phyloP scores from a whole-genome alignment of 1,140 invertebrate species.

The Planococcus citri region DNA sequence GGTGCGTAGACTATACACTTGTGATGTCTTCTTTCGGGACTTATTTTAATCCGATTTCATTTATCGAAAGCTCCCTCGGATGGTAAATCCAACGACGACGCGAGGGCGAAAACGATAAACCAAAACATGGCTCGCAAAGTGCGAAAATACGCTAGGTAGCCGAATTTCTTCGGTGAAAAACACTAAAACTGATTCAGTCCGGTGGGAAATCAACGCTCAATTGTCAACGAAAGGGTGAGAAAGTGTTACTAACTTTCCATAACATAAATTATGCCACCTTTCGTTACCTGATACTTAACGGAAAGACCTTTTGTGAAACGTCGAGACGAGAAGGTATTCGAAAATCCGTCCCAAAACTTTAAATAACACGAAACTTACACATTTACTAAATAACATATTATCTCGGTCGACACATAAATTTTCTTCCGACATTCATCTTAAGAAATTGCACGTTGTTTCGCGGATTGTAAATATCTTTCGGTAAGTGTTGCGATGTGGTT shows the following conservation, averaged over 20 bases:
- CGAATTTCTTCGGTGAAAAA: background rate
- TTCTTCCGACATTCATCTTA: background rate
- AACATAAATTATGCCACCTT: conserved; percentile 7
- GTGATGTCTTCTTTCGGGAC: too few relatives aligned
- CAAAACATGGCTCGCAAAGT: background rate
- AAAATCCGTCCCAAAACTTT: background rate
- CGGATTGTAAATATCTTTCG: background rate
- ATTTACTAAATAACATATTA: conserved; percentile 4
- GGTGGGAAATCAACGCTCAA: conserved; percentile 1
- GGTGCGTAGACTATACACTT: too few relatives aligned
- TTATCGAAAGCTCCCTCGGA: too few relatives aligned
- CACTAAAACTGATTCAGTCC: conserved; percentile 1
- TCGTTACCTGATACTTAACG: conserved; percentile 6
- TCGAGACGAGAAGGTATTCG: background rate
- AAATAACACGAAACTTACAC: background rate
- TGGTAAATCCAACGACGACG: too few relatives aligned
- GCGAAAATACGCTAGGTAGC: background rate
- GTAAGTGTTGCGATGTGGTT: too few relatives aligned
- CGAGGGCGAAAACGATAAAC: too few relatives aligned
- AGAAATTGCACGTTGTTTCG: conserved; percentile 2
- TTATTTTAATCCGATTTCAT: too few relatives aligned
- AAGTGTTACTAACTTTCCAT: background rate
- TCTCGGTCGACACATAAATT: background rate
- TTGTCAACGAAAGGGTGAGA: background rate
- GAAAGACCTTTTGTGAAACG: background rate